Base-by-base conservation (phyloP, 92 coral and sea anemone species). In the Meandrina meandrites region DNA sequence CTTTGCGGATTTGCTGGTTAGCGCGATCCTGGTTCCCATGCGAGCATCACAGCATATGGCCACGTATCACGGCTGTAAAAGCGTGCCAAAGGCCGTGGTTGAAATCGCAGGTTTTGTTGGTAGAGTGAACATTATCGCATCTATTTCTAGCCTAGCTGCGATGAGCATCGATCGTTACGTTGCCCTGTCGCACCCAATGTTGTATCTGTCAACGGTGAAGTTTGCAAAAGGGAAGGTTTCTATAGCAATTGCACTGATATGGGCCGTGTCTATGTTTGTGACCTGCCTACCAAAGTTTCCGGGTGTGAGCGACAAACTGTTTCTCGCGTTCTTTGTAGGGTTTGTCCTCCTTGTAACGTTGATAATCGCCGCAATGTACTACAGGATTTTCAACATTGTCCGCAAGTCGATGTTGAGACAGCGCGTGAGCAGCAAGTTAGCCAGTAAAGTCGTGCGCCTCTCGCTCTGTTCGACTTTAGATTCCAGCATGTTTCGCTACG, bases 91-190 rank as follows among this genome's bases (percentile, higher is more conserved):
- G 50, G 87, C 88, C 37, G 89, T 84, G 1, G 94, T 95, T 24
- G 85, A 88, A 89, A 89, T 93, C 0, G 96, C 98, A 64, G 98
- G 98, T 1, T 95, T 95, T 83, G 82, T 93, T 17, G 98, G 98
- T 4, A 84, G 98, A 60, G 96, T 95, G 34, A 95, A 95, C 79
- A 93, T 95, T 34, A 86, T 95, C 40, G 98, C 98, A 21, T 95
- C 98, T 17, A 93, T 95, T 21, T 95, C 98, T 1, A 91, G 96
- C 78, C 91, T 95, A 35, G 93, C 93, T 53, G 96, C 94, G 32
- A 71, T 95, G 86, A 95, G 98, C 76, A 90, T 93, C 3, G 98
- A 95, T 62, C 95, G 98, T 2, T 95, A 91, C 75, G 40, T 95
- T 21, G 98, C 98, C 2, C 84, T 95, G 22, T 90, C 96, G 0